Evolutionary conservation across 2,888 invertebrate species (phyloP), one percentile per base, ranked within the genome.

Genomic region (Oscheius myriophilus): DNA sequence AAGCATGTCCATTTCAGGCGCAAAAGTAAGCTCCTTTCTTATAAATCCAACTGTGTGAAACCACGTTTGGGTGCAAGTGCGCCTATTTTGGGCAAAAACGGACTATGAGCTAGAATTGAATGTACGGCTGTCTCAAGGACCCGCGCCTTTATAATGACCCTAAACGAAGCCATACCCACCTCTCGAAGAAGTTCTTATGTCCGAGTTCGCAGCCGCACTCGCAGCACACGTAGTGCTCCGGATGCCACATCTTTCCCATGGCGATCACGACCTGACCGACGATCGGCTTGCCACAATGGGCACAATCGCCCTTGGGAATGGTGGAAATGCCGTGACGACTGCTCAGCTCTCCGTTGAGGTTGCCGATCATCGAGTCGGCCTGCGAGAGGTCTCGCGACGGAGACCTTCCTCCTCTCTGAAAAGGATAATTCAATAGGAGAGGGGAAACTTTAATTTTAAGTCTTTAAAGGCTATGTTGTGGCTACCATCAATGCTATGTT

Each of bases 261-360:
- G 97, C 97, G 75, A 96, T 97, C 87, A 95, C 94, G 82, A 95
- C 93, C 92, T 96, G 96, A 83, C 98, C 98, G 72, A 97, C 95
- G 89, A 98, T 97, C 78, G 97, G 95, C 87, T 98, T 97, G 88
- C 95, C 94, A 90, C 98, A 98, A 82, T 95, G 95, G 87, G 91
- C 95, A 92, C 98, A 98, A 90, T 96, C 95, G 86, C 98, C 97
- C 90, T 98, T 97, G 88, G 97, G 96, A 84, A 96, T 95, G 76
- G 96, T 96, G 88, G 93, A 95, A 77, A 97, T 94, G 89, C 97
- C 97, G 91, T 97, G 97, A 88, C 95, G 93, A 89, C 74, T 76
- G 67, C 75, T 76, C 45, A 73, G 51, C 45, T 78, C 78, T 25
- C 76, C 70, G 69, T 95, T 94, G 71, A 90, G 84, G 75, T 87